These are phyloP conservation scores for Lasioglossum pauxillum DNA, from an alignment of 2,888 invertebrate species.

Conservation along the genomic window DNA sequence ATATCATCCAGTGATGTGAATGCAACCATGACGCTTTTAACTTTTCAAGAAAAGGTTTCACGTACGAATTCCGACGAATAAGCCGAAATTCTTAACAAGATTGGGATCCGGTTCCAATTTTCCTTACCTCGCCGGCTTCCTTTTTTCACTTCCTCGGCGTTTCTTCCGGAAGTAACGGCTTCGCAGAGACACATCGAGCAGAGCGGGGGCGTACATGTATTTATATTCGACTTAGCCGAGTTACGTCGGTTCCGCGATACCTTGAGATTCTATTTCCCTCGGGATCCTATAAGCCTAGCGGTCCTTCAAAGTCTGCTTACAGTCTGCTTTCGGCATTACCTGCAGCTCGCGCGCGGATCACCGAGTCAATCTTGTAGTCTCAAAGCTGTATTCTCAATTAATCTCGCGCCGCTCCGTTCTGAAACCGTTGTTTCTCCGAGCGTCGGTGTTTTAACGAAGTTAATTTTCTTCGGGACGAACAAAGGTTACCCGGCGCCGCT, in stretches of 20 bases:
- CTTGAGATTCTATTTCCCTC: slow-evolving; percentile 43
- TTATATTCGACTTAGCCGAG: slow-evolving; percentile 33
- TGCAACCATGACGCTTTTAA: not conserved
- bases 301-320: slow-evolving; percentile 63
- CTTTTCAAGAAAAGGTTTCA: not conserved
- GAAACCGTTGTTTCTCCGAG: slow-evolving; percentile 38
- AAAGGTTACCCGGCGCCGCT: not conserved
- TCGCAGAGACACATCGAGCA: slow-evolving; percentile 1
- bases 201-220: slow-evolving; percentile 7
- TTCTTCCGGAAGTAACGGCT: not conserved
- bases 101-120: not conserved
- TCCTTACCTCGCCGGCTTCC: no score
- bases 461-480: slow-evolving; percentile 44
- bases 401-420: slow-evolving; percentile 25
- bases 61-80: not conserved
- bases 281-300: slow-evolving; percentile 54
- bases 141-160: not conserved
- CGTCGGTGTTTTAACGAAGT: slow-evolving; percentile 41
- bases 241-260: slow-evolving; percentile 27
- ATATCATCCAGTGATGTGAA: not conserved
- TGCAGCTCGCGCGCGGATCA: slow-evolving; percentile 42
- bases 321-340: slow-evolving; percentile 41
- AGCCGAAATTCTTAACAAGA: not conserved
- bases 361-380: slow-evolving; percentile 40
- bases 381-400: slow-evolving; percentile 52